Evolutionary conservation across 37 sponge, comb jelly and placozoan genomes (phyloP).

Genomic region (Agelas oroides): DNA sequence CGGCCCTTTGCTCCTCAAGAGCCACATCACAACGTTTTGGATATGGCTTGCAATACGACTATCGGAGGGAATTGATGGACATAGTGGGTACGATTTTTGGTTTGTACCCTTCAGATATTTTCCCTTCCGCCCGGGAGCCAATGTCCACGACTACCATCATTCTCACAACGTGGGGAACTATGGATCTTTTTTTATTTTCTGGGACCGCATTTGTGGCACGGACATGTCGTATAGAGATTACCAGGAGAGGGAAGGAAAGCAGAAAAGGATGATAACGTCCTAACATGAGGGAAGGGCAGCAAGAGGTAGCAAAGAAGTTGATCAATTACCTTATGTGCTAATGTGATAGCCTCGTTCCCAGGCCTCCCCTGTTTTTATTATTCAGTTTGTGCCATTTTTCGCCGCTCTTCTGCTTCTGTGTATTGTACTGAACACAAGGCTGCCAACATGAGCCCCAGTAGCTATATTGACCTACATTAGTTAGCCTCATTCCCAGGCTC

Average conservation of each 20-base stretch:
- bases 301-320: no score
- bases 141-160: constrained; percentile 80
- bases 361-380: no score
- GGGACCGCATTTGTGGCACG: constrained; percentile 83
- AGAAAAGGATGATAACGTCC: no score
- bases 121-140: constrained; percentile 78
- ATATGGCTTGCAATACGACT: constrained; percentile 48
- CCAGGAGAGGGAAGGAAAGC: neutral
- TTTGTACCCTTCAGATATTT: constrained; percentile 81
- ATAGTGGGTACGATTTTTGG: constrained; percentile 74
- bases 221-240: constrained; percentile 47
- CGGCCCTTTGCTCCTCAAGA: constrained; percentile 52
- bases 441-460: no score
- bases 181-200: constrained; percentile 70
- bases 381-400: no score
- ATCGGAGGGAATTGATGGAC: constrained; percentile 58
- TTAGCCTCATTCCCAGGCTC: no score
- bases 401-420: no score
- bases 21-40: constrained; percentile 63
- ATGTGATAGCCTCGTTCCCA: no score
- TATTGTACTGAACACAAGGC: no score
- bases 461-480: no score
- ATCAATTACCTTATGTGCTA: no score
- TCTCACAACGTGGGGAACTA: constrained; percentile 78
- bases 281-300: no score